Conservation (phyloP, 2,797 vertebrate genomes). For the Amphiprion clarkii region DNA sequence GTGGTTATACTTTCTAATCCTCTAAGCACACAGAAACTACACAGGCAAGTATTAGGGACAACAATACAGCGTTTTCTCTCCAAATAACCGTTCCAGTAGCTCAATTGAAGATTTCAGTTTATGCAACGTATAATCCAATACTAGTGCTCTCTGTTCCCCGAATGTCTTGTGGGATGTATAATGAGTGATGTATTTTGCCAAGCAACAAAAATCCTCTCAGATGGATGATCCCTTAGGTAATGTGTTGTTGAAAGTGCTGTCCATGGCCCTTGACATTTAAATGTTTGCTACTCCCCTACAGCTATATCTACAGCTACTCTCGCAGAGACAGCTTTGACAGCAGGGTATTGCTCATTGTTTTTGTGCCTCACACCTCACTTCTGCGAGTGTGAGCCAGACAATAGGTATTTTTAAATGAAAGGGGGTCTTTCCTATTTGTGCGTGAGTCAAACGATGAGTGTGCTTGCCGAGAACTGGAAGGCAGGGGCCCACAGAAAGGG, state of each 20-base stretch:
- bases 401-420: constrained; percentile 76
- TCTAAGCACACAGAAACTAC: background rate
- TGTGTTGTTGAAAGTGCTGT: constrained; percentile 28
- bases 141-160: background rate
- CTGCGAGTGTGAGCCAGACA: constrained; percentile 68
- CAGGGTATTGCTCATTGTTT: constrained; percentile 58
- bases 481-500: constrained; percentile 78
- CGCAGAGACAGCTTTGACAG: constrained; percentile 37
- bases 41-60: background rate
- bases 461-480: constrained; percentile 77
- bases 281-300: constrained; percentile 16
- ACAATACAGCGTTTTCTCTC: background rate
- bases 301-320: constrained; percentile 3
- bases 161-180: constrained; percentile 5
- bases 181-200: constrained; percentile 2
- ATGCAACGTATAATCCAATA: background rate
- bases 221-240: constrained; percentile 24
- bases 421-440: constrained; percentile 63
- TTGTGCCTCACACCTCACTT: constrained; percentile 45
- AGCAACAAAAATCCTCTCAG: constrained; percentile 14
- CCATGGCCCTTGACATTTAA: constrained; percentile 43
- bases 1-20: background rate
- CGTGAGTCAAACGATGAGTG: constrained; percentile 82
- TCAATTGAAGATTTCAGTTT: background rate
- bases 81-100: background rate